Evolutionary conservation across 2,888 invertebrate species (phyloP).

Genomic region (Ectemnius lituratus): DNA sequence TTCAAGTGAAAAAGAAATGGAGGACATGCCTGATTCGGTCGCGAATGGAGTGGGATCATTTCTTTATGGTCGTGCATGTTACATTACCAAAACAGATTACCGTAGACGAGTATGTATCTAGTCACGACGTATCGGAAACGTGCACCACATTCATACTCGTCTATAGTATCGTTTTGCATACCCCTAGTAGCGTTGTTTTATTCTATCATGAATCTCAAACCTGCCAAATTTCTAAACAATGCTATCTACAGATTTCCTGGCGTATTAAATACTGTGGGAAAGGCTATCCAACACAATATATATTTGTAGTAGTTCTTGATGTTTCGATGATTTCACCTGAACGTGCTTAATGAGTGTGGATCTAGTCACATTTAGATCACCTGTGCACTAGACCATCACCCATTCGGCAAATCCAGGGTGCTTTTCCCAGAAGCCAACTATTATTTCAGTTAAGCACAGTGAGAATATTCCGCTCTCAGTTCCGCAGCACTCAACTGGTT

Average conservation of each 20-base stretch:
- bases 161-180: conserved; percentile 80
- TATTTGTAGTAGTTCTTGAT: background rate
- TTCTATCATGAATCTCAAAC: background rate
- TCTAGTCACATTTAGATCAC: conserved; percentile 86
- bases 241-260: too few species aligned
- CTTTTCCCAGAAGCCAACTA: background rate
- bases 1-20: background rate
- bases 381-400: conserved; percentile 87
- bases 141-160: conserved; percentile 90
- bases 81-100: conserved; percentile 72
- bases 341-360: conserved; percentile 91
- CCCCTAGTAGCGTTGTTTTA: background rate
- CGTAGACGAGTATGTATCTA: conserved; percentile 95
- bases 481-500: too few species aligned
- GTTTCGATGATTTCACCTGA: conserved; percentile 52
- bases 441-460: background rate
- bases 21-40: background rate
- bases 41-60: background rate
- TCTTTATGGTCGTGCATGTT: background rate
- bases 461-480: too few species aligned
- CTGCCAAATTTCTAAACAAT: background rate
- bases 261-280: background rate
- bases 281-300: background rate
- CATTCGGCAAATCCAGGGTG: conserved; percentile 80
- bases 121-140: conserved; percentile 84